Evolutionary conservation across 2,113 vertebrate genomes (phyloP).

Genomic region (Alaudala cheleensis): DNA sequence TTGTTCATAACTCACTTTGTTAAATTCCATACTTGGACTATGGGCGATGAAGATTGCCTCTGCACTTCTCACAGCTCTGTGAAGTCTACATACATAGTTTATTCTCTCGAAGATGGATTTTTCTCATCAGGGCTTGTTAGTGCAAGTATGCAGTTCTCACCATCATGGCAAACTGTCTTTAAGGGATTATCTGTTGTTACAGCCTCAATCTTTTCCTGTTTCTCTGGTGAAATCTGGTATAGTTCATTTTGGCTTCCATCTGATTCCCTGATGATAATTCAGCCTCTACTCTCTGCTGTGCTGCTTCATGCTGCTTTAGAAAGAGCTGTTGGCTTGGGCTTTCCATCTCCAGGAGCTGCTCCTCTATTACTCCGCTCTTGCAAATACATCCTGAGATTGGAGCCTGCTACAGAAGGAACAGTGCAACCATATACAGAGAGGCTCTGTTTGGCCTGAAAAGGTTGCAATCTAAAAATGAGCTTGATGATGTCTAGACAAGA

Average conservation of each 20-base stretch:
- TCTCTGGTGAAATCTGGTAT: not conserved
- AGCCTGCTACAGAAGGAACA: not conserved
- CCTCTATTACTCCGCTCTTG: not conserved
- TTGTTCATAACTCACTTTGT: not conserved
- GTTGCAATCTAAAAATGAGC: slow-evolving; percentile 35
- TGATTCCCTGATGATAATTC: not conserved
- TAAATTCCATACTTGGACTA: not conserved
- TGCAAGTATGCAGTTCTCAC: not conserved
- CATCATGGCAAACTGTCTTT: not conserved
- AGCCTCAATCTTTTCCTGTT: not conserved
- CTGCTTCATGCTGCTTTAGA: not conserved
- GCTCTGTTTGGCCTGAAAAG: slow-evolving; percentile 10
- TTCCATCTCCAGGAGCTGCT: not conserved
- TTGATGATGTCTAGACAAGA: slow-evolving; percentile 60
- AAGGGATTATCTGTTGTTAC: not conserved
- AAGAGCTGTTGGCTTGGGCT: not conserved
- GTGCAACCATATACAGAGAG: not conserved
- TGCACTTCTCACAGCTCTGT: not conserved
- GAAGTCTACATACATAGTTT: not conserved
- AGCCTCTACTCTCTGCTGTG: not conserved
- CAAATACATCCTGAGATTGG: not conserved
- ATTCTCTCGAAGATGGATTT: not conserved
- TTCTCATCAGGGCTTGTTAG: not conserved
- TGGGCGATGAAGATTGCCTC: not conserved
- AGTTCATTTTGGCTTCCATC: not conserved